Percentiles rank a stretch among this genome's conserved stretches.
Conservation (phyloP, 2,113 vertebrate genomes). For the Notiomystis cincta region DNA sequence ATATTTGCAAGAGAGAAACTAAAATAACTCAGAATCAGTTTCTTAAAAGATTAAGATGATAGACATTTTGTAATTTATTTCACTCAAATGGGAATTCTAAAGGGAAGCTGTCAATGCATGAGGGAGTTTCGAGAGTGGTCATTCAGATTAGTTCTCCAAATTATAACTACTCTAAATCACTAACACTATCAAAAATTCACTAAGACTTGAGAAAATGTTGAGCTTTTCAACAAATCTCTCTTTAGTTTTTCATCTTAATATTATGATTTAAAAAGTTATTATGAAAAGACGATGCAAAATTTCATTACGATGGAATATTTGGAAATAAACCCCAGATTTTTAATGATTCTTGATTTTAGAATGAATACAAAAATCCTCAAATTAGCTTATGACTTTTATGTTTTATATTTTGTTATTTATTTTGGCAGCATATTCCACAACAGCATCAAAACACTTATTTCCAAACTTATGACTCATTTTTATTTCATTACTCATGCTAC, state of each 20-base stretch:
- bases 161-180: neutral
- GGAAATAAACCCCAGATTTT: neutral
- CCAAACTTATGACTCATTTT: neutral
- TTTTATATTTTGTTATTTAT: neutral
- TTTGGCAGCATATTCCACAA: neutral
- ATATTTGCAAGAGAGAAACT: neutral
- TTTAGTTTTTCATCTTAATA: neutral
- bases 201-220: neutral
- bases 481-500: neutral
- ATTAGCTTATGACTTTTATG: neutral
- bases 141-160: neutral
- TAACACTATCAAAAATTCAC: neutral
- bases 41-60: neutral
- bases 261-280: neutral
- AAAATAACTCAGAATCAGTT: neutral
- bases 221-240: neutral
- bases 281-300: neutral
- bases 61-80: neutral
- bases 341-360: neutral
- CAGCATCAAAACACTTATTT: neutral
- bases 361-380: neutral
- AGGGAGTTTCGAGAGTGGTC: neutral
- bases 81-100: neutral
- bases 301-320: neutral
- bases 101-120: neutral